Conservation (phyloP, 1,140 invertebrate species). For the Bombus difficillimus region DNA sequence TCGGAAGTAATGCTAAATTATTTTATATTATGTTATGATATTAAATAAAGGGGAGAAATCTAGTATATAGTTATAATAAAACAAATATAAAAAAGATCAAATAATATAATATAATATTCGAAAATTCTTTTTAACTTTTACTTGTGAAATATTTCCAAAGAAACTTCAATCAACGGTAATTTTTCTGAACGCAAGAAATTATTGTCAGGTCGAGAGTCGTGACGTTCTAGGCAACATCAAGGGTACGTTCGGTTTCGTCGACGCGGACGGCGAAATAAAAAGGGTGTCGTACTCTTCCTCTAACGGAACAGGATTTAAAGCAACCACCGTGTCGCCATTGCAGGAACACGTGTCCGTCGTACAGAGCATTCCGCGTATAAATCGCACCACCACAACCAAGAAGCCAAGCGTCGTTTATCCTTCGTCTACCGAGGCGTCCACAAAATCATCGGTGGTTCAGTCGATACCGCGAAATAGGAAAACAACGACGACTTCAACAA, state of each 20-base stretch:
- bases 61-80: too few relatives aligned
- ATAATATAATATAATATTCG: too few relatives aligned
- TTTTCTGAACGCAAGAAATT: slow-evolving; percentile 38
- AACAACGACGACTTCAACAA: slow-evolving; percentile 74
- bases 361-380: slow-evolving; percentile 80
- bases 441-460: slow-evolving; percentile 85
- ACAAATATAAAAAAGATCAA: too few relatives aligned
- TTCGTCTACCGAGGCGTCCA: slow-evolving; percentile 78
- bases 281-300: slow-evolving; percentile 90
- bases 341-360: slow-evolving; percentile 82
- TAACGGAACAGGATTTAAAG: slow-evolving; percentile 84
- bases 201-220: slow-evolving; percentile 88
- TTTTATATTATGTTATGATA: too few relatives aligned
- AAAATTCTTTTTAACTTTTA: neutral
- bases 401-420: slow-evolving; percentile 77
- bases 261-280: slow-evolving; percentile 91
- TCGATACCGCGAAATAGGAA: slow-evolving; percentile 84
- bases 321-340: slow-evolving; percentile 80
- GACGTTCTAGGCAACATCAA: slow-evolving; percentile 92
- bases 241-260: slow-evolving; percentile 93
- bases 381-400: slow-evolving; percentile 75
- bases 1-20: too few relatives aligned
- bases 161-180: neutral
- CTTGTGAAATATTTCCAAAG: neutral
- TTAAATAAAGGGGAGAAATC: too few relatives aligned